These are phyloP conservation scores for Brienomyrus brachyistius DNA, from an alignment of 2,113 vertebrate genomes.

Conservation along the genomic window DNA sequence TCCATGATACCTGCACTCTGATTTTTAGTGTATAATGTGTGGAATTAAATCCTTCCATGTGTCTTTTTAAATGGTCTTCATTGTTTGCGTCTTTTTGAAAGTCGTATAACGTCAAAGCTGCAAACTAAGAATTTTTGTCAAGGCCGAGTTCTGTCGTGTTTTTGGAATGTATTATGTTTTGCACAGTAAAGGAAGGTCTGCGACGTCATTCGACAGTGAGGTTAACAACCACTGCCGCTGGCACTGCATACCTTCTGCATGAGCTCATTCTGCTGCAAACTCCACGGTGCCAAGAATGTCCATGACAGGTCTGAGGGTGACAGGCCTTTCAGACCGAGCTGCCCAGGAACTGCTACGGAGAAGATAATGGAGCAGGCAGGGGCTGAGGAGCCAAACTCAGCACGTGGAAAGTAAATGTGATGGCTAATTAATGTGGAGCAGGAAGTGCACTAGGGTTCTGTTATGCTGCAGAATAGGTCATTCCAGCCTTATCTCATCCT, in stretches of 20 bases:
- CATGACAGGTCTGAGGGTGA: constrained; percentile 29
- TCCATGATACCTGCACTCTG: not conserved
- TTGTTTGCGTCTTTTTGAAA: not conserved
- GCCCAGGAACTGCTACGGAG: constrained; percentile 48
- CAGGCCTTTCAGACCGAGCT: constrained; percentile 44
- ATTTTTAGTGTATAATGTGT: not conserved
- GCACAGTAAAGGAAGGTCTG: not conserved
- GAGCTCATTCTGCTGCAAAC: not conserved
- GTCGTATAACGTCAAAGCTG: not conserved
- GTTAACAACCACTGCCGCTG: not conserved
- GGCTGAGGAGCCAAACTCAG: constrained; percentile 33
- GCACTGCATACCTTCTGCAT: not conserved
- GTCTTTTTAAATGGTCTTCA: not conserved
- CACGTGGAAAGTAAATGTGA: constrained; percentile 56
- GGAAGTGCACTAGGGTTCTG: constrained; percentile 77
- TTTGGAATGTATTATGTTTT: not conserved
- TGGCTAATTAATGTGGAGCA: constrained; percentile 67
- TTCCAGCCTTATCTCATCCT: constrained; percentile 75
- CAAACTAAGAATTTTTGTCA: not conserved
- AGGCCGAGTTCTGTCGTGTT: not conserved
- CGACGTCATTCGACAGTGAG: not conserved
- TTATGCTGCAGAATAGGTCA: constrained; percentile 69
- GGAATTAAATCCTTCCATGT: not conserved
- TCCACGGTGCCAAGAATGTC: not conserved
- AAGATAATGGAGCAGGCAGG: constrained; percentile 28